A percentile compares a stretch with the other conserved stretches of the same genome.
Evolutionary conservation across 2,113 vertebrate genomes (phyloP).

Genomic region (Cisticola juncidis): DNA sequence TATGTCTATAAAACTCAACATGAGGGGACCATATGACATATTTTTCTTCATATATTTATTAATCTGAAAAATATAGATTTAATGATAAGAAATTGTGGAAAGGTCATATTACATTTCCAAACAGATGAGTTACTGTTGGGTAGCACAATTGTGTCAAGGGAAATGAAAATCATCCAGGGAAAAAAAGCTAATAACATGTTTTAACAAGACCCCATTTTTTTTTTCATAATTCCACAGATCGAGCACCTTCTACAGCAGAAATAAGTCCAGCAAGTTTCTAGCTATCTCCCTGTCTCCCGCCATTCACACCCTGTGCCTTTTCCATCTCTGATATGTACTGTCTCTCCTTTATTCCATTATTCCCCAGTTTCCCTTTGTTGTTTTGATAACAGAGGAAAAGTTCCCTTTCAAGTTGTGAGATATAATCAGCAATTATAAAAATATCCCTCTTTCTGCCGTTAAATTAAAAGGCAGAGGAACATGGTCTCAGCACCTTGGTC

Average conservation of each 20-base stretch:
- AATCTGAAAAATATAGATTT: not conserved
- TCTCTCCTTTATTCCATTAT: not conserved
- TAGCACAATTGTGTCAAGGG: not conserved
- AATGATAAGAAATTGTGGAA: not conserved
- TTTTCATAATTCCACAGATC: not conserved
- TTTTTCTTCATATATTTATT: not conserved
- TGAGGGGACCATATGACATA: not conserved
- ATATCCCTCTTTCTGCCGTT: not conserved
- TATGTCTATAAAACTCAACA: not conserved
- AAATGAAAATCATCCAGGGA: not conserved
- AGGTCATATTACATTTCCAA: not conserved
- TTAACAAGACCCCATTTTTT: not conserved
- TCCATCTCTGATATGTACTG: not conserved
- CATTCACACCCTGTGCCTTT: not conserved
- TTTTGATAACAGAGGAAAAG: not conserved
- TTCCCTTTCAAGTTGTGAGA: not conserved
- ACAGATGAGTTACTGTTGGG: not conserved
- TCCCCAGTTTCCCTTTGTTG: not conserved
- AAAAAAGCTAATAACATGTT: not conserved
- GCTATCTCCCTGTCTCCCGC: not conserved
- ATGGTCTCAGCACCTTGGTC: not conserved
- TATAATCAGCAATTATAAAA: not conserved
- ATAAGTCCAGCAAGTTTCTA: not conserved
- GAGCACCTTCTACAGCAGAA: not conserved
- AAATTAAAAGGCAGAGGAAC: not conserved